Base-by-base conservation (phyloP, 2,797 vertebrate species). In the Erpetoichthys calabaricus region DNA sequence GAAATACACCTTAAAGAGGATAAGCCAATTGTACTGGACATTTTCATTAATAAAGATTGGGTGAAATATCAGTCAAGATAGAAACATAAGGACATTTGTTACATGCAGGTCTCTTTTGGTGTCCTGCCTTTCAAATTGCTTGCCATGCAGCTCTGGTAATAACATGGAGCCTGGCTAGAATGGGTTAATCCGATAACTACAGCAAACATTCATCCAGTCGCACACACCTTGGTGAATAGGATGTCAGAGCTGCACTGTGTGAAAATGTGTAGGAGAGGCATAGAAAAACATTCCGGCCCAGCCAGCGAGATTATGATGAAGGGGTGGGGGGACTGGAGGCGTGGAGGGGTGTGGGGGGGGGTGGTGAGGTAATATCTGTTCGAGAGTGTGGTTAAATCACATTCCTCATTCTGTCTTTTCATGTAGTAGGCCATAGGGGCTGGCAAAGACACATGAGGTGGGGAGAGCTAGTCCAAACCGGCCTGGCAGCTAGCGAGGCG, bases 191-290 rank as follows among this genome's bases (percentile, higher is more conserved):
- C 25, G 25, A 25, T 25, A 25, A 25, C 25, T 25, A 25, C 25
- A 25, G 25, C 25, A 25, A 25, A 25, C 25, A 25, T 25, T 25
- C 25, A 25, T 25, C 25, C 25, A 25, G 25, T 25, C 25, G 25
- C 25, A 25, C 25, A 25, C 25, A 77, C 68, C 69, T 68, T 71
- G 75, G 75, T 72, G 78, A 71, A 78, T 78, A 49, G 47, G 64
- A 76, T 81, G 80, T 76, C 69, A 70, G 80, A 79, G 69, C 71
- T 75, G 72, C 78, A 73, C 61, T 73, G 77, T 79, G 81, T 71
- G 83, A 84, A 87, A 84, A 72, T 78, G 85, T 77, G 84, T 87
- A 86, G 90, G 88, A 90, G 87, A 86, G 81, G 85, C 82, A 83
- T 69, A 77, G 82, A 84, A 86, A 84, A 89, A 83, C 80, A 75